phyloP scores from a whole-genome alignment of 92 coral and sea anemone genomes.

The Pocillopora grandis region DNA sequence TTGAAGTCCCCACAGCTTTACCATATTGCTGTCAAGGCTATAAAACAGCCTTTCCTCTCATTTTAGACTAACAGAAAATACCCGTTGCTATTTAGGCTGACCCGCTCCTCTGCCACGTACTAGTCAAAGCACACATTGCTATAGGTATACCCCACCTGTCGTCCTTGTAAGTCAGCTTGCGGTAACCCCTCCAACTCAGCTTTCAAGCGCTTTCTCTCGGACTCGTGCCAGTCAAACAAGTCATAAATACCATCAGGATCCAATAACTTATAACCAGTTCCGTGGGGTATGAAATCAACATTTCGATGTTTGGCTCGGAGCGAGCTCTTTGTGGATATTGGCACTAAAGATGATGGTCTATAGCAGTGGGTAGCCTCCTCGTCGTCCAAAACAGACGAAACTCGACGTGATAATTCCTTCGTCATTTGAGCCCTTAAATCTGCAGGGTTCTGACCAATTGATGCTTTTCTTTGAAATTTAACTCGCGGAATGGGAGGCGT shows the following conservation, averaged over 20 bases:
- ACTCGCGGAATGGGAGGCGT: constrained; percentile 36
- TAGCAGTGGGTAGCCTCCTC: constrained; percentile 18
- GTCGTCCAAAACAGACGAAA: neutral
- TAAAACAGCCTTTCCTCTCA: no score
- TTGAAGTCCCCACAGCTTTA: no score
- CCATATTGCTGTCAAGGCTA: no score
- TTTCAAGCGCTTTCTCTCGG: constrained; percentile 30
- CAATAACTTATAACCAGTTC: neutral
- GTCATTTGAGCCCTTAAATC: constrained; percentile 49
- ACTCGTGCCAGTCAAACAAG: constrained; percentile 38
- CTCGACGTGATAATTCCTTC: constrained; percentile 42
- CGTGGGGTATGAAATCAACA: neutral
- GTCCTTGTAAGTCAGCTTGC: no score
- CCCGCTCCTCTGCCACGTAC: no score
- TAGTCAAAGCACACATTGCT: no score
- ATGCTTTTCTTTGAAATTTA: constrained; percentile 28
- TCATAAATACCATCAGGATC: constrained; percentile 22
- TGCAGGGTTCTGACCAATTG: constrained; percentile 30
- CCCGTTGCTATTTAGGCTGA: no score
- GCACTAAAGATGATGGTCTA: constrained; percentile 33
- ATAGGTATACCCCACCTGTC: constrained; percentile 10
- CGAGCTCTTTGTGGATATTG: constrained; percentile 2
- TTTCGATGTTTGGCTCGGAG: neutral
- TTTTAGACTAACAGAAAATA: no score
- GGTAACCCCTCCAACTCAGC: no score